Conservation (phyloP, 92 coral and sea anemone species). For the Phenganax stokvisi region DNA sequence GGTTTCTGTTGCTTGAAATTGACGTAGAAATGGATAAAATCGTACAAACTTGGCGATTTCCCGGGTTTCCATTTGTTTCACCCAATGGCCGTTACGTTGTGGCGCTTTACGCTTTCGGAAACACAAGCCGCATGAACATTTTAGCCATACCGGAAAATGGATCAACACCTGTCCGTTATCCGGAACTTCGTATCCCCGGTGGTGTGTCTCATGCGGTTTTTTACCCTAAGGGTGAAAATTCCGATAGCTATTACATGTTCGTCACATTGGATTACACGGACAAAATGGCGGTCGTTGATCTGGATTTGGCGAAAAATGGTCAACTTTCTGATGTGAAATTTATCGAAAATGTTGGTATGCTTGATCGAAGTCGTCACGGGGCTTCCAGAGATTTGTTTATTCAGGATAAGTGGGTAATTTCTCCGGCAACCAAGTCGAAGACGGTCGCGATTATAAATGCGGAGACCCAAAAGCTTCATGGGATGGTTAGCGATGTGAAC, state of each 20-base stretch:
- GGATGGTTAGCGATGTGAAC: slow-evolving; percentile 39
- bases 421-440: slow-evolving; percentile 48
- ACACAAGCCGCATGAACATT: slow-evolving; percentile 43
- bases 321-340: background rate
- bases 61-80: slow-evolving; percentile 45
- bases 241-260: slow-evolving; percentile 26
- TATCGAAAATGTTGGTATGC: slow-evolving; percentile 20
- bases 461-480: slow-evolving; percentile 34
- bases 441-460: slow-evolving; percentile 49
- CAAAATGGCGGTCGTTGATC: slow-evolving; percentile 53
- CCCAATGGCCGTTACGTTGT: slow-evolving; percentile 48
- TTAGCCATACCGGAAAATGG: slow-evolving; percentile 12
- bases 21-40: slow-evolving; percentile 8
- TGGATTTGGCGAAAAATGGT: slow-evolving; percentile 23
- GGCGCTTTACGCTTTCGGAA: slow-evolving; percentile 27
- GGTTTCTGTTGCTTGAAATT: background rate
- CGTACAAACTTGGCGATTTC: slow-evolving; percentile 28
- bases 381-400: slow-evolving; percentile 24
- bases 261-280: slow-evolving; percentile 45
- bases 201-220: slow-evolving; percentile 46
- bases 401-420: slow-evolving; percentile 45
- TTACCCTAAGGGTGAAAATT: slow-evolving; percentile 12
- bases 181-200: slow-evolving; percentile 36
- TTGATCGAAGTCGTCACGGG: slow-evolving; percentile 21
- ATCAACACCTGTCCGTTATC: background rate